Base-by-base conservation (phyloP, 2,888 invertebrate species). In the Cancer borealis region DNA sequence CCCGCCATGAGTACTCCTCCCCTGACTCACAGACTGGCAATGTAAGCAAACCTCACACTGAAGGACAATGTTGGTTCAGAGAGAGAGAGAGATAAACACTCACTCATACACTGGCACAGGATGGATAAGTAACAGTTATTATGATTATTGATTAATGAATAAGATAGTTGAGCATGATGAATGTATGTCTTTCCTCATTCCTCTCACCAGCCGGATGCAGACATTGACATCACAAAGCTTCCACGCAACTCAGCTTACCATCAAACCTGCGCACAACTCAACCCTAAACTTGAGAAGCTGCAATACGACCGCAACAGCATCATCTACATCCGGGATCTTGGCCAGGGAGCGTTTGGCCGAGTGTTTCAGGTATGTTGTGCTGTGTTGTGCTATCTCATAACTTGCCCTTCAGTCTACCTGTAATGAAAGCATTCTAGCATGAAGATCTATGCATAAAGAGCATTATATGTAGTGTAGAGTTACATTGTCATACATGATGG, bases 261-360 rank as follows among this genome's bases (percentile, higher is more conserved):
- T 96, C 98, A 98, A 96, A 98, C 98, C 49, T 98, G 98, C 96
- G 98, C 98, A 21, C 98, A 98, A 96, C 97, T 99, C 88, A 99
- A 99, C 97, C 98, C 99, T 0, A 99, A 98, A 96, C 97, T 99
- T 95, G 99, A 99, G 96, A 98, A 98, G 96, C 97, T 99, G 60
- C 99, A 99, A 96, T 99, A 99, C 97, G 99, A 99, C 0, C 97
- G 99, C 79, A 99, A 99, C 96, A 98, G 99, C 96, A 99, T 99
- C 66, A 98, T 99, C 96, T 99, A 99, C 96, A 98, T 99, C 91
- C 97, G 98, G 96, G 99, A 99, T 96, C 97, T 99, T 96, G 99
- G 99, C 0, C 99, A 99, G 96, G 99, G 99, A 94, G 99, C 99
- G 26, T 99, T 99, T 97, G 99, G 99, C 1, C 97, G 99, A 96